phyloP scores from a whole-genome alignment of 2,113 vertebrate genomes.

The Muntiacus reevesi region DNA sequence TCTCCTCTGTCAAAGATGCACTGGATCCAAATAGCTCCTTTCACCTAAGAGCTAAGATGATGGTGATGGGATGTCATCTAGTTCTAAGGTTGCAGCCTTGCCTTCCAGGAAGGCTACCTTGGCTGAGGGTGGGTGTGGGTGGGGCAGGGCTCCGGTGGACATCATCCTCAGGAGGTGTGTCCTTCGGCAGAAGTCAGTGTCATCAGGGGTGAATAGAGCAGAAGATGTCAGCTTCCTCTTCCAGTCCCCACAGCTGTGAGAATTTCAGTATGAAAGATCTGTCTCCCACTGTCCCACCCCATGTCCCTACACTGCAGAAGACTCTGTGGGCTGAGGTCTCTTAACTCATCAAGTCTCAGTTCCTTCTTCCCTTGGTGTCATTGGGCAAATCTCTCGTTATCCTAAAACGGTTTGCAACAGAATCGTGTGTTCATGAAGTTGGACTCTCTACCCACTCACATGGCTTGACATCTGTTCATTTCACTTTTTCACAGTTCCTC shows the following conservation, averaged over 20 bases:
- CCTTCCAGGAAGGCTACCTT: neutral
- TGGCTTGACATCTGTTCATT: neutral
- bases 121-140: neutral
- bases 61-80: neutral
- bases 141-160: neutral
- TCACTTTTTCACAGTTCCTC: neutral
- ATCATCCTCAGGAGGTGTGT: neutral
- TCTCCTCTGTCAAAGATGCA: neutral
- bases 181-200: neutral
- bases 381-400: neutral
- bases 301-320: neutral
- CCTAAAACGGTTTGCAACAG: neutral
- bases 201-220: neutral
- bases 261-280: neutral
- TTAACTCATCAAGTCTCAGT: neutral
- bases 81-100: neutral
- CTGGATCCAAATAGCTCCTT: neutral
- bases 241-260: neutral
- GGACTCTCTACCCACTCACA: neutral
- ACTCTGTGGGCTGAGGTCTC: neutral
- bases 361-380: neutral
- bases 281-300: accelerated
- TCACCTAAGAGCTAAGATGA: neutral
- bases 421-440: neutral
- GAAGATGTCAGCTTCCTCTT: neutral